Conservation (phyloP, 2,113 vertebrate species). For the Etheostoma cragini region DNA sequence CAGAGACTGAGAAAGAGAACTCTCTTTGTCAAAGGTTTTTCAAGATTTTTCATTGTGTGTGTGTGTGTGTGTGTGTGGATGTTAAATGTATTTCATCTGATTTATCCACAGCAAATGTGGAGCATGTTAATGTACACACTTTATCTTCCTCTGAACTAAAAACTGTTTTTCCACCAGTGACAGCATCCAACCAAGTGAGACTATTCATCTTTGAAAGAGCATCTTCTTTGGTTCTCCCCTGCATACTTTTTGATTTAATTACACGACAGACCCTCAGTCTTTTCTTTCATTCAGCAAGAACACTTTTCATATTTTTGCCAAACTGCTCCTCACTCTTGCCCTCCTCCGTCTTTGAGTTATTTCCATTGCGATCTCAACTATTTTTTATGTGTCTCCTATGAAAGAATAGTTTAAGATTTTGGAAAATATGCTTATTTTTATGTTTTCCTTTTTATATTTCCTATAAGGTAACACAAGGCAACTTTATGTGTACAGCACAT, state of each 20-base stretch:
- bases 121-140: slow-evolving; percentile 19
- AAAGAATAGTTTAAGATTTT: neutral
- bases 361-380: neutral
- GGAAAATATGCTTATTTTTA: neutral
- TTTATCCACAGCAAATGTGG: slow-evolving; percentile 13
- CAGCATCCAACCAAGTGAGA: slow-evolving; percentile 16
- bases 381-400: neutral
- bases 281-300: slow-evolving; percentile 20
- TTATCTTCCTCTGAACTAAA: slow-evolving; percentile 35
- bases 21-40: slow-evolving; percentile 2
- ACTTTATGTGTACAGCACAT: too few relatives aligned
- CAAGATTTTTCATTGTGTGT: neutral
- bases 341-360: neutral
- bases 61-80: neutral
- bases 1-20: neutral
- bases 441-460: too few relatives aligned
- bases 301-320: neutral
- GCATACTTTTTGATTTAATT: neutral
- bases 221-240: neutral
- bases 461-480: too few relatives aligned
- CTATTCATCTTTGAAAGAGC: slow-evolving; percentile 26
- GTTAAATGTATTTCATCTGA: slow-evolving; percentile 1
- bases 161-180: slow-evolving; percentile 28
- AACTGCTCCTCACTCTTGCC: neutral
- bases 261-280: neutral